These are phyloP conservation scores for Paracanthobrama guichenoti DNA, from an alignment of 2,113 vertebrate species.

Conservation along the genomic window DNA sequence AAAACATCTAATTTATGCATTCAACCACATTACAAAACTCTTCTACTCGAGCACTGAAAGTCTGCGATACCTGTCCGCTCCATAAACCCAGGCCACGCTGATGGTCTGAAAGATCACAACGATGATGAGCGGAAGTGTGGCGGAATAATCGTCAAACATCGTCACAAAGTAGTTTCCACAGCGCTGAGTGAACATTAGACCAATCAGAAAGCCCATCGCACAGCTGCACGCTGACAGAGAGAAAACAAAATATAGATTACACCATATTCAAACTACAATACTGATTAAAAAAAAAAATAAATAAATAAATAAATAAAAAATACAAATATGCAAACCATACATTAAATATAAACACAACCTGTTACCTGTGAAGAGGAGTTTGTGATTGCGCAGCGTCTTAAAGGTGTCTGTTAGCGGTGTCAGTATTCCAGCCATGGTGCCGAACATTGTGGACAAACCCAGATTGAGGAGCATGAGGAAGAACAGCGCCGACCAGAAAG, in stretches of 20 bases:
- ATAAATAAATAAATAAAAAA: no score
- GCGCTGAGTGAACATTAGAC: constrained; percentile 79
- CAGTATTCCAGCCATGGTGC: constrained; percentile 81
- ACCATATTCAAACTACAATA: constrained; percentile 47
- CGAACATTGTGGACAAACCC: constrained; percentile 79
- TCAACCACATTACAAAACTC: background rate
- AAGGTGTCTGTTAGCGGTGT: constrained; percentile 81
- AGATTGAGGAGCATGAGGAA: constrained; percentile 82
- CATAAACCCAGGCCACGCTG: constrained; percentile 82
- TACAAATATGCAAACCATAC: no score
- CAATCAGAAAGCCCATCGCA: constrained; percentile 72
- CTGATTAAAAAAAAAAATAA: constrained; percentile 32
- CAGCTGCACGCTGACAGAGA: constrained; percentile 73
- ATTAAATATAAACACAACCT: background rate
- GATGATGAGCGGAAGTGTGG: constrained; percentile 77
- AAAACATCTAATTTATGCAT: background rate
- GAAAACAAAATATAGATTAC: background rate
- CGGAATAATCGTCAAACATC: constrained; percentile 84
- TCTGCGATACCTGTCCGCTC: constrained; percentile 77
- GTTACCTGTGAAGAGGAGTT: constrained; percentile 77
- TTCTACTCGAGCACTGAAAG: background rate
- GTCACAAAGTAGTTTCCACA: constrained; percentile 82
- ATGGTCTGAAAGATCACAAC: constrained; percentile 80
- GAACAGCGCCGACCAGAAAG: constrained; percentile 82
- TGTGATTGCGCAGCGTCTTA: constrained; percentile 69